phyloP scores from a whole-genome alignment of 2,888 invertebrate species.

The Rhingia rostrata region DNA sequence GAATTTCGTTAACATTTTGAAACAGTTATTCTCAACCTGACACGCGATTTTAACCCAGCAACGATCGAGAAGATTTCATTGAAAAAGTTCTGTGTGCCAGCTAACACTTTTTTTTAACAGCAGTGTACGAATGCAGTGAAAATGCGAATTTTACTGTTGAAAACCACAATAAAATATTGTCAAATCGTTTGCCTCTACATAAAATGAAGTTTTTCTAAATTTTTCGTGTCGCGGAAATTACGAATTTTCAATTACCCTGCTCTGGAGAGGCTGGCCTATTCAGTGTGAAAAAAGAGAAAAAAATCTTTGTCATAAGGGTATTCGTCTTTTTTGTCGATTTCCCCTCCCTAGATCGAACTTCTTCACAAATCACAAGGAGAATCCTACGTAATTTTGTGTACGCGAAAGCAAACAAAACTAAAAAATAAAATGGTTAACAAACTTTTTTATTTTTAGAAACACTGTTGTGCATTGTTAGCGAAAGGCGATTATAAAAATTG shows the following conservation, averaged over 20 bases:
- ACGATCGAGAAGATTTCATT: slow-evolving; percentile 68
- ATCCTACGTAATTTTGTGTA: slow-evolving; percentile 67
- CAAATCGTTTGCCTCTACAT: slow-evolving; percentile 31
- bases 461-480: slow-evolving; percentile 49
- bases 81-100: slow-evolving; percentile 31
- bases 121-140: slow-evolving; percentile 60
- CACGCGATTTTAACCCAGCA: slow-evolving; percentile 56
- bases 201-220: slow-evolving; percentile 44
- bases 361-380: slow-evolving; percentile 36
- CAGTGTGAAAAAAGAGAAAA: slow-evolving; percentile 8
- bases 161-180: slow-evolving; percentile 39
- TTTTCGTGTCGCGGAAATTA: slow-evolving; percentile 11
- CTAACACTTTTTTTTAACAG: slow-evolving; percentile 23
- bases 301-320: slow-evolving; percentile 30
- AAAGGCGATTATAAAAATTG: slow-evolving; percentile 3
- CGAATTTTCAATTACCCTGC: neutral
- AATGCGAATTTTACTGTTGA: slow-evolving; percentile 41
- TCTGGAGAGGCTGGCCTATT: neutral
- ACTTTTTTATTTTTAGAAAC: slow-evolving; percentile 69
- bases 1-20: neutral
- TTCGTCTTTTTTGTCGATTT: slow-evolving; percentile 16
- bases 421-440: slow-evolving; percentile 46
- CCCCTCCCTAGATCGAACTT: slow-evolving; percentile 19
- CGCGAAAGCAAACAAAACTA: slow-evolving; percentile 19
- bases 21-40: slow-evolving; percentile 34